Evolutionary conservation across 1,140 invertebrate genomes (phyloP), one percentile per base, ranked within the genome.

Genomic region (Steinernema khuongi): DNA sequence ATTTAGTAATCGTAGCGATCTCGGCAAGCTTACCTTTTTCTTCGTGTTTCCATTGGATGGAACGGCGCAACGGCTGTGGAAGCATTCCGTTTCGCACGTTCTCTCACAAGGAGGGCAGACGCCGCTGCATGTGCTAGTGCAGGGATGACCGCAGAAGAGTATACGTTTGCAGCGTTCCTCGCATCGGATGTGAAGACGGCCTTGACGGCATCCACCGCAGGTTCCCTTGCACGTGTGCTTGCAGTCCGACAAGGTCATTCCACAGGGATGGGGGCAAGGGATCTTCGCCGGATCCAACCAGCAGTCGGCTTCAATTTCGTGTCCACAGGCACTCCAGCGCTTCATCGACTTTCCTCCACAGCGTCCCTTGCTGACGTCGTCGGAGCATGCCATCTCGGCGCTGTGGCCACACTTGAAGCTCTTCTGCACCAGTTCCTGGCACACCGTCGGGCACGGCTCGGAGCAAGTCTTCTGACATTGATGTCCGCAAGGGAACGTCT

Each of bases 91-190:
- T 74, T 77, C 22, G 33, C 78, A 79, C 0, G 30, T 14, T 29
- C 70, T 26, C 19, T 79, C 22, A 68, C 81, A 83, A 7, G 81
- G 82, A 4, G 82, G 81, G 68, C 81, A 83, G 1, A 41, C 32
- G 14, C 71, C 50, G 1, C 72, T 67, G 33, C 81, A 83, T 2
- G 68, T 31, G 32, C 78, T 78, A 7, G 68, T 68, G 68, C 86
- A 87, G 26, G 75, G 43, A 75, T 87, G 86, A 14, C 85, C 86
- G 77, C 86, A 87, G n/a, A 87, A 76, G 0, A 87, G 75, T 11
- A 77, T 79, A 31, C 81, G 75, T 19, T 74, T 71, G 67, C 86
- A 87, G 29, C 74, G 71, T 69, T 81, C 26, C 28, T 43, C 69
- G 77, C 87, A 87, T 11, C 77, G 67, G 36, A 76, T 44, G 71